Evolutionary conservation across 1,140 invertebrate species (phyloP).

Genomic region (Pseudomyrmex flavicornis): DNA sequence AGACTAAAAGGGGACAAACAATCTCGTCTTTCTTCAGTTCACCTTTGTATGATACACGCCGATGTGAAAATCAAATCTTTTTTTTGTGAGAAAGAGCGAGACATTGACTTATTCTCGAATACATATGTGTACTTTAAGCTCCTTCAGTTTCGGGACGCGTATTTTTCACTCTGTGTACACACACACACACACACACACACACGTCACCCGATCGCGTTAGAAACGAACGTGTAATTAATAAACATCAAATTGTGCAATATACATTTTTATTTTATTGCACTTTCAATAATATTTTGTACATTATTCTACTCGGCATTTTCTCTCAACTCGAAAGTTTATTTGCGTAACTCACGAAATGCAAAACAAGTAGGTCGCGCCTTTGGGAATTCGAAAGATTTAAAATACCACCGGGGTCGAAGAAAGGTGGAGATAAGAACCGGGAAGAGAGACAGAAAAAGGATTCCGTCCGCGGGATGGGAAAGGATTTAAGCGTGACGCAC

Average conservation of each 20-base stretch:
- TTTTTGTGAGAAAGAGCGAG: neutral
- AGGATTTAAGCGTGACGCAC: conserved; percentile 62
- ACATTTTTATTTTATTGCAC: too few species aligned
- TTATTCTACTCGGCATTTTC: too few species aligned
- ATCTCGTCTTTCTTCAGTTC: conserved; percentile 40
- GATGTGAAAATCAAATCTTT: conserved; percentile 18
- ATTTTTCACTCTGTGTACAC: too few species aligned
- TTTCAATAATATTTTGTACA: too few species aligned
- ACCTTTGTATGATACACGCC: conserved; percentile 32
- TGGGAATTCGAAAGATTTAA: conserved; percentile 24
- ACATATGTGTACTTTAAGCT: neutral
- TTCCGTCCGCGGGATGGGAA: neutral
- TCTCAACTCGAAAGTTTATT: neutral
- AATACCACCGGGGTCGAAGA: conserved; percentile 7
- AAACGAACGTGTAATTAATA: neutral
- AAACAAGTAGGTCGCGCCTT: conserved; percentile 31
- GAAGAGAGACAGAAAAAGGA: conserved; percentile 22
- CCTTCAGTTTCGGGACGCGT: too few species aligned
- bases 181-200: too few species aligned
- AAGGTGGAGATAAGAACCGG: conserved; percentile 50
- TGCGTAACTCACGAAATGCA: too few species aligned
- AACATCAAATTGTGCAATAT: neutral
- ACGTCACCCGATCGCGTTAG: too few species aligned
- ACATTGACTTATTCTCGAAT: neutral
- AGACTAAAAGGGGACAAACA: conserved; percentile 51